phyloP scores from a whole-genome alignment of 1,140 invertebrate genomes.

The Drosophila oshimai region DNA sequence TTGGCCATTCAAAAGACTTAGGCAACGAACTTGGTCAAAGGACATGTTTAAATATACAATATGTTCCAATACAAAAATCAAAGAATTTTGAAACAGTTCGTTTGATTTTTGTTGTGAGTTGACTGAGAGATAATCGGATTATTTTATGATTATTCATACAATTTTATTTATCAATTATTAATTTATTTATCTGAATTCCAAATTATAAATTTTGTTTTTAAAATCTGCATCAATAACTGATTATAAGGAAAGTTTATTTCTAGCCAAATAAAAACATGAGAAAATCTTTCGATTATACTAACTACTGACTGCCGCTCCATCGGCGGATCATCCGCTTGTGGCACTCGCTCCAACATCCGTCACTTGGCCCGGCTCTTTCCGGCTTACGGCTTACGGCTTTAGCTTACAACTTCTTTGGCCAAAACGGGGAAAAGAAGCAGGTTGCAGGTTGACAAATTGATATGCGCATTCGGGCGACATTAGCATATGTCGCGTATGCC shows the following conservation, averaged over 20 bases:
- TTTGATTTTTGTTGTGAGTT: too few relatives aligned
- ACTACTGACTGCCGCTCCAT: background rate
- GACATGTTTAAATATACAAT: background rate
- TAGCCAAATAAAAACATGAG: background rate
- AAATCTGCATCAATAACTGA: too few relatives aligned
- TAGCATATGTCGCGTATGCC: slow-evolving; percentile 62
- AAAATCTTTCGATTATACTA: background rate
- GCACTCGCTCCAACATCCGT: background rate
- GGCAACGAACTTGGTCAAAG: slow-evolving; percentile 51
- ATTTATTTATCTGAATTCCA: too few relatives aligned
- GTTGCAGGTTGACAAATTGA: slow-evolving; percentile 25
- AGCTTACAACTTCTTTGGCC: slow-evolving; percentile 44
- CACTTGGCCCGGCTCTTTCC: slow-evolving; percentile 22
- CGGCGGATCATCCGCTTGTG: slow-evolving; percentile 16
- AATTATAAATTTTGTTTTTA: too few relatives aligned
- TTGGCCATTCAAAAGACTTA: slow-evolving; percentile 56
- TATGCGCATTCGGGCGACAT: slow-evolving; percentile 49
- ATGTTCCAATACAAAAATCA: too few relatives aligned
- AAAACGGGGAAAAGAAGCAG: background rate
- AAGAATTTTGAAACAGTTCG: too few relatives aligned
- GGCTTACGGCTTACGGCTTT: slow-evolving; percentile 13
- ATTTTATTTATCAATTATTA: too few relatives aligned
- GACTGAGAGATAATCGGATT: too few relatives aligned
- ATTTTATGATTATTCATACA: too few relatives aligned
- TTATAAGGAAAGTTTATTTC: slow-evolving; percentile 7